phyloP scores from a whole-genome alignment of 1,140 invertebrate genomes.

The Leptoteleia sp. region DNA sequence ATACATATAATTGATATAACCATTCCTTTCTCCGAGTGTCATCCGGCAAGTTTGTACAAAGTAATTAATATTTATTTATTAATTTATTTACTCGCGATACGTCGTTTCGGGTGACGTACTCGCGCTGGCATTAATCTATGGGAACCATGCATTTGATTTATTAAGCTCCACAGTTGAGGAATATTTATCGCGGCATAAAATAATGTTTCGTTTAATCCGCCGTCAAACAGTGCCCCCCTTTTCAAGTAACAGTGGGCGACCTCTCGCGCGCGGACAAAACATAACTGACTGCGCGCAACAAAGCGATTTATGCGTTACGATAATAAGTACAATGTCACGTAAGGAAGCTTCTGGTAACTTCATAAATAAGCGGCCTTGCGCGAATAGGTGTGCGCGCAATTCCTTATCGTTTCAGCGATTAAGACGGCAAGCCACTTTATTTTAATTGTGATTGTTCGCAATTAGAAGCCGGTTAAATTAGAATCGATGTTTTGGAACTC shows the following conservation, averaged over 20 bases:
- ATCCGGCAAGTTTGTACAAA: too few species aligned
- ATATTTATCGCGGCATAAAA: conserved; percentile 30
- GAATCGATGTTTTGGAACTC: conserved; percentile 52
- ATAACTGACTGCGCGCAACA: conserved; percentile 22
- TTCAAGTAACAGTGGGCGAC: conserved; percentile 21
- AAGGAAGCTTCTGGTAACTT: conserved; percentile 59
- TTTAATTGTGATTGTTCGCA: conserved; percentile 45
- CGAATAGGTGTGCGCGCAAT: conserved; percentile 45
- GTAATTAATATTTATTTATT: too few species aligned
- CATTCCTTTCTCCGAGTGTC: too few species aligned
- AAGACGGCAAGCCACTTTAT: conserved; percentile 37
- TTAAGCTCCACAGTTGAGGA: conserved; percentile 23
- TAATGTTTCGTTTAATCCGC: conserved; percentile 25
- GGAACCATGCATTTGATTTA: conserved; percentile 4
- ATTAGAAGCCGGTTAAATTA: conserved; percentile 48
- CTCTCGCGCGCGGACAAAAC: conserved; percentile 33
- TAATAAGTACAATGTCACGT: conserved; percentile 58
- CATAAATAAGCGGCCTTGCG: conserved; percentile 50
- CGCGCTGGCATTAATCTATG: too few species aligned
- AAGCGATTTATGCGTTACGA: conserved; percentile 56
- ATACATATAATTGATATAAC: too few species aligned
- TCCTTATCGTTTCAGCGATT: conserved; percentile 44
- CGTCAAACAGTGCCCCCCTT: conserved; percentile 35
- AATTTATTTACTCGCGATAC: too few species aligned
- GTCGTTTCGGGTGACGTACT: too few species aligned